phyloP scores from a whole-genome alignment of 2,113 vertebrate species.

The Melanerpes formicivorus region DNA sequence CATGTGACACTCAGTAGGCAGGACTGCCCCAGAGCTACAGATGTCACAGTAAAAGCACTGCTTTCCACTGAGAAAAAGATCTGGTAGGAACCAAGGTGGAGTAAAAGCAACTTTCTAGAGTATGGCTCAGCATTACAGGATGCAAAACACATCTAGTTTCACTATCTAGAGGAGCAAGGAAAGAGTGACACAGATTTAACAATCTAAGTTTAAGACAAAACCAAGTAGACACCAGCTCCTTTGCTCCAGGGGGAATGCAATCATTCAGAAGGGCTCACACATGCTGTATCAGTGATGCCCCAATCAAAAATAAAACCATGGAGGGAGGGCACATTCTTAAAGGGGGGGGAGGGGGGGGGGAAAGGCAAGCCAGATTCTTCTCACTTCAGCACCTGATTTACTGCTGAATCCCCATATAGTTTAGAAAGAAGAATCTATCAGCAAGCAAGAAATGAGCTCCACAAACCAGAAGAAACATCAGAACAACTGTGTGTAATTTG shows the following conservation, averaged over 20 bases:
- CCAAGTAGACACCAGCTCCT: not conserved
- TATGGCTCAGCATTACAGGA: not conserved
- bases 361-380: not conserved
- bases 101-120: not conserved
- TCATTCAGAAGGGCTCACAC: not conserved
- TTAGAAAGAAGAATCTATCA: not conserved
- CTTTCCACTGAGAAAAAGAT: not conserved
- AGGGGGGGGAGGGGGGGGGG: not conserved
- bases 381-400: not conserved
- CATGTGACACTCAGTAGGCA: not conserved
- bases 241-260: not conserved
- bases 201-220: not conserved
- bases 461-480: not conserved
- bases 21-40: not conserved
- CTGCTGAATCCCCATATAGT: not conserved
- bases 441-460: not conserved
- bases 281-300: not conserved
- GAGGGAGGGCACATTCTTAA: not conserved
- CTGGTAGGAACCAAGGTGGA: not conserved
- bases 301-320: not conserved
- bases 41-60: not conserved
- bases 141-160: not conserved
- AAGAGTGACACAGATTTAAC: not conserved
- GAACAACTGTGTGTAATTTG: not conserved
- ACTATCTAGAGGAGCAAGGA: not conserved